These are phyloP conservation scores for Tetranychus truncatus DNA, from an alignment of 2,888 invertebrate species.

Conservation along the genomic window DNA sequence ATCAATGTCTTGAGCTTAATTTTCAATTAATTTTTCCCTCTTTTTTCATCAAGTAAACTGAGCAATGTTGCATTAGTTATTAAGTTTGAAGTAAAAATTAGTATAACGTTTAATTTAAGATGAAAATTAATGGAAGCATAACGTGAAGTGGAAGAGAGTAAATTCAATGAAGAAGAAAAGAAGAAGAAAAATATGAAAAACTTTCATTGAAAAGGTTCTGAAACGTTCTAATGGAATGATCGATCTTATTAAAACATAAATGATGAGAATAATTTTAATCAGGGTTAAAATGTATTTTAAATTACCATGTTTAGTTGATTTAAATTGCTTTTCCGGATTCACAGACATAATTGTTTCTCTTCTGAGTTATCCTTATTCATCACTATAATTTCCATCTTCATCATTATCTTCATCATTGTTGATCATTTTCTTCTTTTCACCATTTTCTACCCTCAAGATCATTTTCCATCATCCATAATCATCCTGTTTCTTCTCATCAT, in stretches of 20 bases:
- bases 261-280: neutral
- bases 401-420: neutral
- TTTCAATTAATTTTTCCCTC: too few species aligned
- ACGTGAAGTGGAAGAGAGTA: neutral
- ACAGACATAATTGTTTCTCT: neutral
- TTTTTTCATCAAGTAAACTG: neutral
- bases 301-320: slow-evolving; percentile 1
- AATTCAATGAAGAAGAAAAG: neutral
- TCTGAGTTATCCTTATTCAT: neutral
- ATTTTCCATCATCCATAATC: too few species aligned
- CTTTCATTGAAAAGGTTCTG: neutral
- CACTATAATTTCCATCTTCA: neutral
- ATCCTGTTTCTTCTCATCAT: neutral
- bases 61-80: neutral
- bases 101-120: neutral
- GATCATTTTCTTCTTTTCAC: neutral
- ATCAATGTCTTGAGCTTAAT: too few species aligned
- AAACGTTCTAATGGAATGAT: neutral
- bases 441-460: neutral
- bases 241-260: neutral
- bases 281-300: neutral
- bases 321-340: neutral
- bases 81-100: neutral
- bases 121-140: neutral
- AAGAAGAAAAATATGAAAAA: neutral